Evolutionary conservation across 2,797 vertebrate genomes (phyloP).

Genomic region (Urophycis tenuis): DNA sequence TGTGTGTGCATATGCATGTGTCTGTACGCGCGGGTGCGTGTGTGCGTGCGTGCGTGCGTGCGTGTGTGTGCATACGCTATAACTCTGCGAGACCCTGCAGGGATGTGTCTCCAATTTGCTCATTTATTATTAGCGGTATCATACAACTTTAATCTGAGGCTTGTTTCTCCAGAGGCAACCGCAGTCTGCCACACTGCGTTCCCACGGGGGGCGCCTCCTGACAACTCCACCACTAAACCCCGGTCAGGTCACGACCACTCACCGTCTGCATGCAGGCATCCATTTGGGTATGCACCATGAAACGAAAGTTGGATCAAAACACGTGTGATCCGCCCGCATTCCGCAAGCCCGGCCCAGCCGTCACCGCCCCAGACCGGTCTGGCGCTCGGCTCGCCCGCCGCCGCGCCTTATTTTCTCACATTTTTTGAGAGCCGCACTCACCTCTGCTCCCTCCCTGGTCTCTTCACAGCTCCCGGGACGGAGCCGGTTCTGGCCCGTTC

Average conservation of each 20-base stretch:
- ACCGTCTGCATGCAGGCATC: background rate
- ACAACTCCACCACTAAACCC: conserved; percentile 28
- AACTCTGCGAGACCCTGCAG: conserved; percentile 22
- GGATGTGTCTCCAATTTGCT: conserved; percentile 31
- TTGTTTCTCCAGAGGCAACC: conserved; percentile 43
- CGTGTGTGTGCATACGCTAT: background rate
- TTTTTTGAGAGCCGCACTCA: too few species aligned
- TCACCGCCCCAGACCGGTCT: background rate
- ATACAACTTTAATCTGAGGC: conserved; percentile 51
- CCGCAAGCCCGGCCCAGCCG: background rate
- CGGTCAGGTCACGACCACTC: too few species aligned
- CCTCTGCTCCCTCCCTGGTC: background rate
- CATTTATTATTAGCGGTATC: conserved; percentile 49
- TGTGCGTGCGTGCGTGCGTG: background rate
- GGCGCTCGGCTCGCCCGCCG: background rate
- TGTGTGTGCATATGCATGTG: background rate
- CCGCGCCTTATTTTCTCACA: background rate
- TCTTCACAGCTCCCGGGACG: too few species aligned
- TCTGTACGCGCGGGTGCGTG: background rate
- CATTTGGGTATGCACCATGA: background rate
- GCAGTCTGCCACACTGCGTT: conserved; percentile 32
- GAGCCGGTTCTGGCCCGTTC: too few species aligned
- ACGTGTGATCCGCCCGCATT: background rate
- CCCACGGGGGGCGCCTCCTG: conserved; percentile 14
- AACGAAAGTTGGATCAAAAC: background rate